Evolutionary conservation across 2,888 invertebrate genomes (phyloP).

Genomic region (Rotaria magnacalcarata): DNA sequence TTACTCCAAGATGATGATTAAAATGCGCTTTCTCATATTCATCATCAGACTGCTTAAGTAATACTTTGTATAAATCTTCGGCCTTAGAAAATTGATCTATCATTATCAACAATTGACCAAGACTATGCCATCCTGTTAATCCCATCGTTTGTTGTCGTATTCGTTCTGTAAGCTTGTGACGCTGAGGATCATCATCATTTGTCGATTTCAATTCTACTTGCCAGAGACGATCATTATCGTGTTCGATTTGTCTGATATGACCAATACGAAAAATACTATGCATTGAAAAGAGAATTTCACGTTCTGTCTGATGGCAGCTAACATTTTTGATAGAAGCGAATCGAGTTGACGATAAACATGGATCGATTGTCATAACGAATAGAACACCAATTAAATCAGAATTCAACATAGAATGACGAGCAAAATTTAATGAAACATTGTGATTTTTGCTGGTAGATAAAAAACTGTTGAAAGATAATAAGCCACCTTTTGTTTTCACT

Average conservation of each 20-base stretch:
- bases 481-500: background rate
- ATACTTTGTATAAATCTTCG: too few species aligned
- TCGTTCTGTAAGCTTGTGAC: background rate
- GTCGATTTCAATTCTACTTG: background rate
- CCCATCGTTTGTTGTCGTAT: background rate
- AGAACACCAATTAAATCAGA: background rate
- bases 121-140: background rate
- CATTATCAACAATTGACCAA: too few species aligned
- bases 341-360: background rate
- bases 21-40: too few species aligned
- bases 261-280: constrained; percentile 8
- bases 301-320: background rate
- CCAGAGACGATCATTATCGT: background rate
- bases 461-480: background rate
- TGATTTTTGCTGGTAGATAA: background rate
- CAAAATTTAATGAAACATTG: background rate
- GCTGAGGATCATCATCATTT: background rate
- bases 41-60: too few species aligned
- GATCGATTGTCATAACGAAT: background rate
- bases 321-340: background rate
- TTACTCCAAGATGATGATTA: too few species aligned
- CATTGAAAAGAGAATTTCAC: background rate
- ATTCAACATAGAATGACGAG: background rate
- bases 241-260: background rate
- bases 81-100: too few species aligned